phyloP scores from a whole-genome alignment of 2,113 vertebrate species.

The Corapipo altera region DNA sequence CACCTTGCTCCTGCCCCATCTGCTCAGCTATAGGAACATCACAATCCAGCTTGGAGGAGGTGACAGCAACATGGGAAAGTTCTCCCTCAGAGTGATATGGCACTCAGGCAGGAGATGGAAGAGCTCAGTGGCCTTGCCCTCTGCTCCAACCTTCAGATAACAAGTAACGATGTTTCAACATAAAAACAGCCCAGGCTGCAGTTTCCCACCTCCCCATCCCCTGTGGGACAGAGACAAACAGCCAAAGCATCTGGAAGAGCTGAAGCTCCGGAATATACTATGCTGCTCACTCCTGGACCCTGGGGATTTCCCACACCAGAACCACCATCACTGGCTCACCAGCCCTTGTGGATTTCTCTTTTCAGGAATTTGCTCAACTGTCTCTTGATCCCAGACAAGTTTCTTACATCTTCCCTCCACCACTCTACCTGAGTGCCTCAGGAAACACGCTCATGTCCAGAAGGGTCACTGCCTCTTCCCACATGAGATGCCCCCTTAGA shows the following conservation, averaged over 20 bases:
- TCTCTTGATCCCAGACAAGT: not conserved
- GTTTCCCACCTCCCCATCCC: not conserved
- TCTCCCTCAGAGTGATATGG: accelerated
- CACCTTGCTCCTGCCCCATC: not conserved
- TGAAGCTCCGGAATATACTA: not conserved
- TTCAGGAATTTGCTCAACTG: not conserved
- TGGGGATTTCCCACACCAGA: not conserved
- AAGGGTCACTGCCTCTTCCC: not conserved
- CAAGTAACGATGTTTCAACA: not conserved
- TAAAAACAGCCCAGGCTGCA: accelerated
- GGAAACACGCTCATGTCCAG: accelerated
- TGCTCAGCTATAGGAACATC: accelerated
- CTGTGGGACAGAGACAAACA: too few relatives aligned
- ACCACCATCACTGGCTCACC: not conserved
- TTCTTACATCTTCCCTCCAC: not conserved
- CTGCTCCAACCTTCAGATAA: not conserved
- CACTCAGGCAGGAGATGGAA: accelerated
- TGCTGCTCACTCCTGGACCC: not conserved
- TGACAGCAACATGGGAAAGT: not conserved
- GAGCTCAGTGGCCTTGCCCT: not conserved
- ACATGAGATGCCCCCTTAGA: not conserved
- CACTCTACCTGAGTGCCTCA: not conserved
- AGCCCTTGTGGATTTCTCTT: not conserved
- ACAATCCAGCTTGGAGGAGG: not conserved
- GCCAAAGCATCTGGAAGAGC: not conserved